Conservation (phyloP, 2,797 vertebrate genomes). For the Argyrosomus regius region DNA sequence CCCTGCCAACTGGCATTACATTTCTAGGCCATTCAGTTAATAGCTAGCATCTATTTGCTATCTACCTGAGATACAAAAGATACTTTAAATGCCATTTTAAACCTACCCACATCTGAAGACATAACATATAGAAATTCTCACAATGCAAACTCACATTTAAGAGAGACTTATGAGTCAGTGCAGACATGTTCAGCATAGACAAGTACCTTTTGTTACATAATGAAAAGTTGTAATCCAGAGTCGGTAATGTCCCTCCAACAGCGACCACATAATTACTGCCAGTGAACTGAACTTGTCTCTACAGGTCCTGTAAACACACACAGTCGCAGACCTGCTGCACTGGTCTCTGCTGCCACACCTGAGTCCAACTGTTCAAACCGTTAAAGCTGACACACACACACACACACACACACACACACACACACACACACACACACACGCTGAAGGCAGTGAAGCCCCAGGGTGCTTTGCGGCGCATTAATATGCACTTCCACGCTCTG, state of each 20-base stretch:
- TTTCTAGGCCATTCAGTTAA: too few species aligned
- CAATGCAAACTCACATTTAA: neutral
- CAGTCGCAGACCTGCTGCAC: constrained; percentile 60
- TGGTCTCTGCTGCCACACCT: constrained; percentile 66
- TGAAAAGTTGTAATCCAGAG: neutral
- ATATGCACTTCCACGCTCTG: neutral
- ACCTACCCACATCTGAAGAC: neutral
- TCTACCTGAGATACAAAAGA: neutral
- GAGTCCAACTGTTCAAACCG: constrained; percentile 54
- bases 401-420: constrained; percentile 32
- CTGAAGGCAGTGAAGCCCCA: constrained; percentile 2
- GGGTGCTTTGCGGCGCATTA: constrained; percentile 8
- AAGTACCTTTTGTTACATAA: neutral
- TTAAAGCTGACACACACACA: constrained; percentile 6
- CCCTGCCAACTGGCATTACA: neutral
- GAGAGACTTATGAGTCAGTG: neutral
- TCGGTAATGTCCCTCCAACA: constrained; percentile 1
- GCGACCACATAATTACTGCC: constrained; percentile 5
- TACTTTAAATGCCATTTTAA: neutral
- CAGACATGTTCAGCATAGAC: neutral
- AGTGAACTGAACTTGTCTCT: constrained; percentile 44
- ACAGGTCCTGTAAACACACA: constrained; percentile 30
- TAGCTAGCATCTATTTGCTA: neutral
- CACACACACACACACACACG: constrained; percentile 25
- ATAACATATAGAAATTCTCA: neutral